These are phyloP conservation scores for Drosophila triauraria DNA, from an alignment of 1,140 invertebrate species.

Conservation along the genomic window DNA sequence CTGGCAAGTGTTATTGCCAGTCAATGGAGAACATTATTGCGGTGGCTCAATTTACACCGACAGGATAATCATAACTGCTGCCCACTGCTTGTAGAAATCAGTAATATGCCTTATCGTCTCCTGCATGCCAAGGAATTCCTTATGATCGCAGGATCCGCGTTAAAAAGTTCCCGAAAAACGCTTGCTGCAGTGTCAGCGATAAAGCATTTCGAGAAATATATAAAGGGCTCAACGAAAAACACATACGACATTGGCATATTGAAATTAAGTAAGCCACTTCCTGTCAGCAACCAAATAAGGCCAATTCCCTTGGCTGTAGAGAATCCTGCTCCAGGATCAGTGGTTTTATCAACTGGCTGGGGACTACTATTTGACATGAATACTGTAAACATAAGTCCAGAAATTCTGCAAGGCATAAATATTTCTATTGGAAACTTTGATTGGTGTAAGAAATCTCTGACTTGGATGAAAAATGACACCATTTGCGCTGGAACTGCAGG, in stretches of 20 bases:
- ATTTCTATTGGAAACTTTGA: background rate
- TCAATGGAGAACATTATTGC: background rate
- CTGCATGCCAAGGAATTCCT: background rate
- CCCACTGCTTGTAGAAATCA: too few relatives aligned
- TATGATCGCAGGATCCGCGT: background rate
- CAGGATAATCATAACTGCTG: too few relatives aligned
- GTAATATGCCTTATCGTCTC: too few relatives aligned
- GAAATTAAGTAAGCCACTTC: background rate
- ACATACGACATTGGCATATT: background rate
- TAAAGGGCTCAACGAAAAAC: accelerated
- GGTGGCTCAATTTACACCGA: too few relatives aligned
- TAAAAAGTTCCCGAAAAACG: background rate
- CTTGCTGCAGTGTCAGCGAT: background rate
- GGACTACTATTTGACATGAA: background rate
- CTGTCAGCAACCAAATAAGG: background rate
- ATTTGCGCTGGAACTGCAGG: background rate
- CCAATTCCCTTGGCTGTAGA: background rate
- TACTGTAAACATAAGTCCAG: too few relatives aligned
- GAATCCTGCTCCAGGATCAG: background rate
- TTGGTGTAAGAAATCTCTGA: background rate
- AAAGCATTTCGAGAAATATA: background rate
- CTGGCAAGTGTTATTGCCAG: background rate
- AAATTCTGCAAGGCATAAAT: background rate
- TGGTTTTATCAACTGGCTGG: background rate
- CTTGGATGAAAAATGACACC: accelerated